A percentile compares a stretch with the other conserved stretches of the same genome.
Evolutionary conservation across 2,888 invertebrate genomes (phyloP).

Genomic region (Taphrorychus bicolor): DNA sequence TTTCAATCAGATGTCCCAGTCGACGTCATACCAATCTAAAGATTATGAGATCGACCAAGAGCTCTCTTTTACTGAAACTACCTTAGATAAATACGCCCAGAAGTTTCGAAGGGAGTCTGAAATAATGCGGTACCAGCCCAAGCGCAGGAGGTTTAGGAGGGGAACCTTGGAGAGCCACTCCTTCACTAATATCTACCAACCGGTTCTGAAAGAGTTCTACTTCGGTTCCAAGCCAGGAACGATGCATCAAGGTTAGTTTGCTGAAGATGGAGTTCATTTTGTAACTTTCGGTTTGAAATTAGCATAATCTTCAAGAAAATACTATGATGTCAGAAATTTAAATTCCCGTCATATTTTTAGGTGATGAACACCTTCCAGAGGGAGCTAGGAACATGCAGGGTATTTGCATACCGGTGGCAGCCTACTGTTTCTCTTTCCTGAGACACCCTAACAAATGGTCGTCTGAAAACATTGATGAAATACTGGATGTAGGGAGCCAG

Average conservation of each 20-base stretch:
- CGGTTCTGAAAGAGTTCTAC: conserved; percentile 53
- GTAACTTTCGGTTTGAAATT: too few relatives aligned
- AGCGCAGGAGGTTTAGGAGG: conserved; percentile 50
- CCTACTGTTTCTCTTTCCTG: conserved; percentile 66
- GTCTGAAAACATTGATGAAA: conserved; percentile 66
- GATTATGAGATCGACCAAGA: conserved; percentile 45
- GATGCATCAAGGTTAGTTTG: conserved; percentile 54
- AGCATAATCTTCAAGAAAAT: too few relatives aligned
- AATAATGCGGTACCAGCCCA: conserved; percentile 47
- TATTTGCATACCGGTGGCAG: conserved; percentile 66
- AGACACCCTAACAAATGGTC: conserved; percentile 69
- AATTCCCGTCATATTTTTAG: too few relatives aligned
- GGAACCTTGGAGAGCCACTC: conserved; percentile 59
- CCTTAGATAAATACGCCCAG: conserved; percentile 49
- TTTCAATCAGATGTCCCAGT: conserved; percentile 48
- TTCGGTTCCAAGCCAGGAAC: conserved; percentile 55
- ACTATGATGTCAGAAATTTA: too few relatives aligned
- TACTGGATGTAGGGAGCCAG: conserved; percentile 64
- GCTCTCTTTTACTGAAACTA: conserved; percentile 35
- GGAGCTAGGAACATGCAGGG: conserved; percentile 60
- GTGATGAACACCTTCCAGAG: conserved; percentile 51
- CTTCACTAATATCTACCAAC: conserved; percentile 56
- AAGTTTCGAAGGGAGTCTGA: conserved; percentile 57
- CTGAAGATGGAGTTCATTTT: too few relatives aligned
- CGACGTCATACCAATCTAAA: conserved; percentile 52